These are phyloP conservation scores for Festucalex cinctus DNA, from an alignment of 2,113 vertebrate genomes.

Conservation along the genomic window DNA sequence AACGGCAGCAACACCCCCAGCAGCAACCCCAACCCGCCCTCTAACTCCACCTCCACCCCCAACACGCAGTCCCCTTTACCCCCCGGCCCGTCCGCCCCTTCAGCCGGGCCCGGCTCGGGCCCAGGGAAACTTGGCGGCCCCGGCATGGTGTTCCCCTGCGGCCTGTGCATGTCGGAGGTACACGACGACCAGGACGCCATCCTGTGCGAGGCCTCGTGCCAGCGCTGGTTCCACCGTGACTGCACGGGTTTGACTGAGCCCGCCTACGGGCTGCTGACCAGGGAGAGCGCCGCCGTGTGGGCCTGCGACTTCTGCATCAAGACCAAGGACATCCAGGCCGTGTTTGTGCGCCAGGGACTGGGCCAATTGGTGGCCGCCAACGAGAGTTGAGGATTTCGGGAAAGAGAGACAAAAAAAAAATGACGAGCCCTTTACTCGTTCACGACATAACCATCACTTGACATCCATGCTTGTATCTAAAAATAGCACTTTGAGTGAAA, in stretches of 20 bases:
- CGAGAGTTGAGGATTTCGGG: conserved; percentile 77
- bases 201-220: conserved; percentile 93
- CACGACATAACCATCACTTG: conserved; percentile 48
- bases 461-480: conserved; percentile 56
- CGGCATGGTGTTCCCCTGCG: conserved; percentile 88
- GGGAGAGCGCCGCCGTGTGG: conserved; percentile 92
- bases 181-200: conserved; percentile 97
- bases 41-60: conserved; percentile 74
- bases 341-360: conserved; percentile 91
- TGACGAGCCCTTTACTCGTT: conserved; percentile 56
- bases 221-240: conserved; percentile 97
- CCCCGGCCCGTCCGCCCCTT: conserved; percentile 62
- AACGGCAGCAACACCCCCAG: conserved; percentile 68
- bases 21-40: conserved; percentile 74
- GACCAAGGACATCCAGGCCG: conserved; percentile 97
- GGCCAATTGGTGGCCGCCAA: conserved; percentile 93
- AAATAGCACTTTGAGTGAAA: conserved; percentile 65
- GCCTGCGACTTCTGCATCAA: conserved; percentile 98
- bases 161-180: conserved; percentile 89
- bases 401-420: not conserved
- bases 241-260: conserved; percentile 96
- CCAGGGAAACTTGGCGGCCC: conserved; percentile 69
- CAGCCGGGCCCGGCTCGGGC: conserved; percentile 64
- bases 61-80: conserved; percentile 74
- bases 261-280: conserved; percentile 92